Base-by-base conservation (phyloP, 2,888 invertebrate genomes). In the Ophion slaviceki region DNA sequence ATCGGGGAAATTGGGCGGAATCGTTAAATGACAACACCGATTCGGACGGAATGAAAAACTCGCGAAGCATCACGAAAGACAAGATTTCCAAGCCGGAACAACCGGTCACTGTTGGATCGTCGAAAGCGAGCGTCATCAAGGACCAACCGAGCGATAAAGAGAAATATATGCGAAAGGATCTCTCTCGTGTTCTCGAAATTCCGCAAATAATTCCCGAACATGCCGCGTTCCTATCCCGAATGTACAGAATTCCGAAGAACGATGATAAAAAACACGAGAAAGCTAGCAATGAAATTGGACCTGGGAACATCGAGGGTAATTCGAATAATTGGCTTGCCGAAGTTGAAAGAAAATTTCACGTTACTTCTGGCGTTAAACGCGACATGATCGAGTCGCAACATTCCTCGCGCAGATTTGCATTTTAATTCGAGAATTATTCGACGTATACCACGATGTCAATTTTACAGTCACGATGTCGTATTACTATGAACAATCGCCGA, bases 251-350 rank as follows among this genome's bases (percentile, higher is more conserved):
- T 6, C n/a, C 53, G 2, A 66, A 36, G 24, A 68, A 7, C 59
- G 47, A 62, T 2, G 32, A 81, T 57, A 59, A 47, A 36, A 71
- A 80, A 61, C 67, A 59, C 2, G 83, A 80, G 2, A 57, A 74
- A 45, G 36, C 3, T 2, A 72, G 17, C 32, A 80, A 86, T 40
- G 86, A 86, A 45, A 78, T 86, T 53, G 75, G 77, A 11, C 57
- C 57, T 8, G 59, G 64, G 14, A 84, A 80, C 24, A 71, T 61
- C 78, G 78, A 83, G 11, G 74, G 68, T 8, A 68, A 86, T 28
- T 66, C 86, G 32, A 64, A 53, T 14, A 72, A 81, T 72, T 81
- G 83, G 78, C 17, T 80, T 6, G 10, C 40, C 59, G 75, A 83
- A 66, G 68, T 78, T 17, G 70, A 81, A 10, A 80, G 81, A 70